Evolutionary conservation across 2,888 invertebrate species (phyloP), one percentile per base, ranked within the genome.

Genomic region (Mactromeris polynyma): DNA sequence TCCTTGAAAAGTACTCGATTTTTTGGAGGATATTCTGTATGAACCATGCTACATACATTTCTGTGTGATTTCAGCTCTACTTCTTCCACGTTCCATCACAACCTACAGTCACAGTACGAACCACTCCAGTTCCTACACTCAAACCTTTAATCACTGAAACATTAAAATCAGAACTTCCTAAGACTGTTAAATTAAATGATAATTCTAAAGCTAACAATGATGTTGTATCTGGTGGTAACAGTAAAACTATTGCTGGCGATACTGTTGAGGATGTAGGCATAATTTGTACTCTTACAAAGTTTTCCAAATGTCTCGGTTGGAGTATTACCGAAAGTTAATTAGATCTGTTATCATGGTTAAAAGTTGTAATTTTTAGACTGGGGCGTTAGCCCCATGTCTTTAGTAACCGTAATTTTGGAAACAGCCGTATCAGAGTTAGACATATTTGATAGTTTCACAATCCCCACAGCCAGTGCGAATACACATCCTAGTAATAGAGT

Each of bases 61-160:
- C 4, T 73, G 6, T 73, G 0, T 73, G 7, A 36, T 93, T 94
- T 87, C 93, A 95, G 95, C 87, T 95, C 19, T 95, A 95, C 89
- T 95, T 95, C 83, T 95, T 95, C 91, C 95, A 95, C 81, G 94
- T 94, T 36, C 94, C 95, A 21, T 88, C 92, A 40, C 77, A 90
- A 26, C 86, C 77, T 11, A 78, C 88, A 11, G 54, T 73, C 11
- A 31, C 83, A 31, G 33, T 90, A 2, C 69, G 89, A 64, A 64
- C 93, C 38, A 17, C 88, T 7, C 77, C 86, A 26, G 81, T 87
- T 21, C 73, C 77, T 73, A 54, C 86, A 19, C 21, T 77, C 14
- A 82, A 40, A 38, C 64, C 81, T 6, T 1, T 54, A 64, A 0
- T 19, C 21, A 64, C 82, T 3, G 54, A 40, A 64, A 40, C 73